These are phyloP conservation scores for Clarias fuscus DNA, from an alignment of 2,797 vertebrate genomes.

Conservation along the genomic window DNA sequence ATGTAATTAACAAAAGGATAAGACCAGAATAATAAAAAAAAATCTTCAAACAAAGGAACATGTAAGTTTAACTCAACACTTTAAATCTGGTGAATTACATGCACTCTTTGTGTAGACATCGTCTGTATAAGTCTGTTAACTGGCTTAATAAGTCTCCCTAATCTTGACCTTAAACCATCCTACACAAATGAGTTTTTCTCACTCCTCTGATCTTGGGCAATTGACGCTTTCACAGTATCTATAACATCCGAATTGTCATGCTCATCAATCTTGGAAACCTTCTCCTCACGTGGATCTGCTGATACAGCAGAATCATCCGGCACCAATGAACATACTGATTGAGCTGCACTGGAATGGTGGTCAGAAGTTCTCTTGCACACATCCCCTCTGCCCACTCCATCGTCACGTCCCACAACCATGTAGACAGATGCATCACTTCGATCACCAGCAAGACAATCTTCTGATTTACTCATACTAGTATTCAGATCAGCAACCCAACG, in stretches of 20 bases:
- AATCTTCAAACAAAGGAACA: too few species aligned
- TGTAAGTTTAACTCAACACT: neutral
- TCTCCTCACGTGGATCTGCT: neutral
- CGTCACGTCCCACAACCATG: neutral
- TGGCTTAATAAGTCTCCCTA: conserved; percentile 27
- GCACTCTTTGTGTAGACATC: neutral
- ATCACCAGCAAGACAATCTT: neutral
- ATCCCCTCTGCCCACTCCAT: neutral
- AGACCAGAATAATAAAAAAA: neutral
- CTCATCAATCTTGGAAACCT: neutral
- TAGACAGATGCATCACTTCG: neutral
- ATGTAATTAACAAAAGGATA: too few species aligned
- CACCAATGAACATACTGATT: neutral
- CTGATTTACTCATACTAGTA: neutral
- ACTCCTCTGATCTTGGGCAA: neutral
- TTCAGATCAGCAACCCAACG: neutral
- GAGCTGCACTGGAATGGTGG: neutral
- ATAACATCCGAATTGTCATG: neutral
- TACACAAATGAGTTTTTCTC: neutral
- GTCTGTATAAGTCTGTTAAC: conserved; percentile 29
- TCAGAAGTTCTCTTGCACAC: neutral
- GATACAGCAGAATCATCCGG: neutral
- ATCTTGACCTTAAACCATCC: neutral
- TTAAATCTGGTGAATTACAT: neutral
- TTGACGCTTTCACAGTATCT: neutral